phyloP scores from a whole-genome alignment of 2,797 vertebrate species.

The Pelochelys cantorii region DNA sequence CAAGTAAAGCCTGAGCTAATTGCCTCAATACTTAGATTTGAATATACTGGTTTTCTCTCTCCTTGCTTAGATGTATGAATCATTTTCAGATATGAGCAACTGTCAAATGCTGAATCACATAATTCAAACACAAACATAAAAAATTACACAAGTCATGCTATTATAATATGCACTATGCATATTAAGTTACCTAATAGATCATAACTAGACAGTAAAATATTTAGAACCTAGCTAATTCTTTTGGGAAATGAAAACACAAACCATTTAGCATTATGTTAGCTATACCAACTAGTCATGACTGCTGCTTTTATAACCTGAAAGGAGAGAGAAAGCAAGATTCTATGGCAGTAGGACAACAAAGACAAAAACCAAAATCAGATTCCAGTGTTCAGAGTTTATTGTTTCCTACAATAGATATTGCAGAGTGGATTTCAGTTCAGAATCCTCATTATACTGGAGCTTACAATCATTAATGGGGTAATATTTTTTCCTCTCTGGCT shows the following conservation, averaged over 20 bases:
- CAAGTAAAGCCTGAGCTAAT: not conserved
- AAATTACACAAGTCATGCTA: not conserved
- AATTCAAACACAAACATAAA: not conserved
- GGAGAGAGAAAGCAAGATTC: not conserved
- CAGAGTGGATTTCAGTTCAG: not conserved
- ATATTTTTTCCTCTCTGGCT: slow-evolving; percentile 15
- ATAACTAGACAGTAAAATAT: not conserved
- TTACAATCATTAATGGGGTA: not conserved
- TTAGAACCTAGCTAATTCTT: not conserved
- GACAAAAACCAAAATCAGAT: not conserved
- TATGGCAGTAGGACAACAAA: not conserved
- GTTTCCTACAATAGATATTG: not conserved
- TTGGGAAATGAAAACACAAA: not conserved
- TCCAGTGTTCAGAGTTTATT: not conserved
- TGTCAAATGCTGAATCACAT: not conserved
- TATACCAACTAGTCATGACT: not conserved
- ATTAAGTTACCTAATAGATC: not conserved
- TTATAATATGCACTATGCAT: not conserved
- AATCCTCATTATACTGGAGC: not conserved
- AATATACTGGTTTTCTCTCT: not conserved
- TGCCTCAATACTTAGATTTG: not conserved
- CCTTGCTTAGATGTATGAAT: slow-evolving; percentile 34
- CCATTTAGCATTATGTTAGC: not conserved
- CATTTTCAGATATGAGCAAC: not conserved
- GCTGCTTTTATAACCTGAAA: not conserved